Percentiles rank a stretch among this genome's conserved stretches.
These are phyloP conservation scores for Eulacestoma nigropectus DNA, from an alignment of 2,113 vertebrate species.

Conservation along the genomic window DNA sequence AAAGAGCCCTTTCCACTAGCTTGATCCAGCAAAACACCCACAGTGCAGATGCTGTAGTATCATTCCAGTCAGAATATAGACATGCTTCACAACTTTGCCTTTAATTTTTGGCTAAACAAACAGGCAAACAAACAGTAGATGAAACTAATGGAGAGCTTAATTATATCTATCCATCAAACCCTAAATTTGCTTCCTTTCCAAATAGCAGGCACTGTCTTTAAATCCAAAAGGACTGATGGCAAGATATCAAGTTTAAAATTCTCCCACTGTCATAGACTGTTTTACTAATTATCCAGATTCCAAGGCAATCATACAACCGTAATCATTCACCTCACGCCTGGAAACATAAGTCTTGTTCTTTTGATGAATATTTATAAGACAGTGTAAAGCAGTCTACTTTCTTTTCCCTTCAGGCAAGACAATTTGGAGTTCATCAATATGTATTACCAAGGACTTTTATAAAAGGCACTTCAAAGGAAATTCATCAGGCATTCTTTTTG, in stretches of 20 bases:
- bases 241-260: conserved; percentile 76
- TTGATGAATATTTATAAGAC: conserved; percentile 94
- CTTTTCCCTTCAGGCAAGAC: conserved; percentile 90
- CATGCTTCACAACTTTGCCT: conserved; percentile 1
- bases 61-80: not conserved
- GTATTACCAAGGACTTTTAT: conserved; percentile 94
- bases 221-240: conserved; percentile 62
- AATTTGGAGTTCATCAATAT: conserved; percentile 99
- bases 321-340: conserved; percentile 87
- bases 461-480: conserved; percentile 97
- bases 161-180: conserved; percentile 58
- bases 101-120: conserved; percentile 62
- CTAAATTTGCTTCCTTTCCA: conserved; percentile 47
- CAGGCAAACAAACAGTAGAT: conserved; percentile 54
- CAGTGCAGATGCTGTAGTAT: not conserved
- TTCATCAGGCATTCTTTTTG: conserved; percentile 96
- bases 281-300: conserved; percentile 85
- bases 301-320: conserved; percentile 81
- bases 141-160: conserved; percentile 49
- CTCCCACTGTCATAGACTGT: conserved; percentile 73
- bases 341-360: conserved; percentile 83
- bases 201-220: conserved; percentile 51
- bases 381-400: conserved; percentile 88
- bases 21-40: not conserved
- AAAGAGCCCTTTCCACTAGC: not conserved